These are phyloP conservation scores for Pseudorasbora parva DNA, from an alignment of 2,113 vertebrate species.

Conservation along the genomic window DNA sequence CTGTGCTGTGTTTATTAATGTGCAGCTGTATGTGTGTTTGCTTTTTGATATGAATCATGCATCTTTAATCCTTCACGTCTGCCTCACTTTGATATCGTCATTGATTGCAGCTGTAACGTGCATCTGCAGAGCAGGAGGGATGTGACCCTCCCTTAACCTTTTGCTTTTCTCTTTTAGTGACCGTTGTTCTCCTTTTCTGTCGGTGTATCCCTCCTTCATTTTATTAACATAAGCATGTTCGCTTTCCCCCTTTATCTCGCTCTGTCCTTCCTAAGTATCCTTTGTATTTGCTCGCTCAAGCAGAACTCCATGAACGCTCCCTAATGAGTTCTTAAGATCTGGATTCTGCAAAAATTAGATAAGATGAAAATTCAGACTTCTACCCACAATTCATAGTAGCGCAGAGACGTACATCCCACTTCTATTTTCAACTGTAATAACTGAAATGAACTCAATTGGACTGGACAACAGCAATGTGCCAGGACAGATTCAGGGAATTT, in stretches of 20 bases:
- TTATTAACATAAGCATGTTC: not conserved
- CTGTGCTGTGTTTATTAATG: too few species aligned
- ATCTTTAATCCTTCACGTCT: conserved; percentile 23
- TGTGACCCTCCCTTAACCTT: conserved; percentile 1
- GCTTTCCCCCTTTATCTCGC: not conserved
- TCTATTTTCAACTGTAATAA: not conserved
- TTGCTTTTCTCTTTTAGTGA: not conserved
- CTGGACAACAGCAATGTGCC: not conserved
- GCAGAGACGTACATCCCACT: not conserved
- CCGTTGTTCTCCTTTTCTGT: not conserved
- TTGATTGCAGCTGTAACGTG: not conserved
- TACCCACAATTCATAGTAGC: not conserved
- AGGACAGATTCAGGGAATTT: not conserved
- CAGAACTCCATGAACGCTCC: not conserved
- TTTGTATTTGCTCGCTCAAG: not conserved
- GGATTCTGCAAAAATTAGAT: conserved; percentile 17
- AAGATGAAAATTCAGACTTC: not conserved
- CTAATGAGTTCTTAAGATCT: not conserved
- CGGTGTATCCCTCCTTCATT: not conserved
- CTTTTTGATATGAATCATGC: not conserved
- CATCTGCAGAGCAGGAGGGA: not conserved
- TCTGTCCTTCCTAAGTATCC: not conserved
- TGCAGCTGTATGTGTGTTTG: too few species aligned
- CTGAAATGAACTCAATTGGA: not conserved
- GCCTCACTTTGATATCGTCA: not conserved